Percentiles rank a stretch among this genome's conserved stretches.
Conservation (phyloP, 2,888 invertebrate species). For the Caenorhabditis sulstoni region DNA sequence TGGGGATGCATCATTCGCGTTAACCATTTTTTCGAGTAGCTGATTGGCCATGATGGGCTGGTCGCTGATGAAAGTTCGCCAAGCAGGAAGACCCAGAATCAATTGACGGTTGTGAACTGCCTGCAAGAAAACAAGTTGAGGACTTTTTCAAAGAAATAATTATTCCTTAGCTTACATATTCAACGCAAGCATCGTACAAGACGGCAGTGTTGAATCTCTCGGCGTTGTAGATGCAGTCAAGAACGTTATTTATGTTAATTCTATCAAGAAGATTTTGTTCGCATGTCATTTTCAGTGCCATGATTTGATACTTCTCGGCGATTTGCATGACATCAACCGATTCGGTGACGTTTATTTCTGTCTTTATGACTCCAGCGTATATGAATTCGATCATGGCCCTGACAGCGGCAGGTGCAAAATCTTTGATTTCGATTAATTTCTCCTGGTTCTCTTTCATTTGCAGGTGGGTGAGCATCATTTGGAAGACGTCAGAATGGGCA, state of each 20-base stretch:
- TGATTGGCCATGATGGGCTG: constrained; percentile 81
- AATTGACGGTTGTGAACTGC: constrained; percentile 55
- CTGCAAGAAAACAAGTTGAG: too few relatives aligned
- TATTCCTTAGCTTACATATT: constrained; percentile 53
- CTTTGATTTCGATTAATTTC: constrained; percentile 65
- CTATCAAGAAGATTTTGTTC: constrained; percentile 71
- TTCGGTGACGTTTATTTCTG: constrained; percentile 57
- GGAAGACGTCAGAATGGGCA: constrained; percentile 79
- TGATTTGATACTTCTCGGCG: constrained; percentile 80
- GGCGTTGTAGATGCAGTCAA: constrained; percentile 74
- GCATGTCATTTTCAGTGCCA: constrained; percentile 76
- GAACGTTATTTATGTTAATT: constrained; percentile 68
- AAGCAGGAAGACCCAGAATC: constrained; percentile 69
- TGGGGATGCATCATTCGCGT: constrained; percentile 62
- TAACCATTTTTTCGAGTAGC: constrained; percentile 76
- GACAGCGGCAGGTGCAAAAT: constrained; percentile 72
- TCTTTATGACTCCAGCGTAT: constrained; percentile 66
- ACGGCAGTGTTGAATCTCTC: constrained; percentile 74
- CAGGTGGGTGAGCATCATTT: constrained; percentile 77
- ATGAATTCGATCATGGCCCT: constrained; percentile 75
- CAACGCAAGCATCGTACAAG: constrained; percentile 75
- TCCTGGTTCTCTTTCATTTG: constrained; percentile 60
- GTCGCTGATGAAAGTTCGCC: constrained; percentile 94
- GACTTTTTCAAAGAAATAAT: neutral
- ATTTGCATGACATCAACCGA: constrained; percentile 74